These are phyloP conservation scores for Oncorhynchus mykiss DNA, from an alignment of 2,113 vertebrate genomes.

Conservation along the genomic window DNA sequence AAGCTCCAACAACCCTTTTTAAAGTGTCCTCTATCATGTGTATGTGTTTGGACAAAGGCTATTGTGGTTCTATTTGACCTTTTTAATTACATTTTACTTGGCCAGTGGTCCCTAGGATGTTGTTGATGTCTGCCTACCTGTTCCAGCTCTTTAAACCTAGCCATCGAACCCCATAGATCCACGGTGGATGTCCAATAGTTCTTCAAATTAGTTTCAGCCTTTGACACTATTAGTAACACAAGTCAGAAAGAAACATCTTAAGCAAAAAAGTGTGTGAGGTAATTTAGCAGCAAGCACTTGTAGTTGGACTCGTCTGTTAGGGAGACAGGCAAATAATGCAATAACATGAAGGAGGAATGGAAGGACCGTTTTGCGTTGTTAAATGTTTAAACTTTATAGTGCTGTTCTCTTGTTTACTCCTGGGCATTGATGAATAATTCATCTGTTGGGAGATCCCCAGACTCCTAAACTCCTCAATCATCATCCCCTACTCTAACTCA, in stretches of 20 bases:
- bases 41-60: conserved; percentile 34
- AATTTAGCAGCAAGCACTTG: conserved; percentile 30
- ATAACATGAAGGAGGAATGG: conserved; percentile 37
- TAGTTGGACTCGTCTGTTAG: neutral
- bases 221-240: conserved; percentile 30
- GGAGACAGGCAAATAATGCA: conserved; percentile 49
- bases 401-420: conserved; percentile 19
- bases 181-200: conserved; percentile 3
- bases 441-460: neutral
- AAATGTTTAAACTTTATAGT: conserved; percentile 27
- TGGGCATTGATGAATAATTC: neutral
- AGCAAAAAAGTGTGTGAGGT: conserved; percentile 40
- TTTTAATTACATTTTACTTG: conserved; percentile 34
- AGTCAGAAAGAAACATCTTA: conserved; percentile 34
- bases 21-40: conserved; percentile 19
- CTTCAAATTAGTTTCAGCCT: conserved; percentile 32
- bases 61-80: conserved; percentile 41
- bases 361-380: conserved; percentile 37
- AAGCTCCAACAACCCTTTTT: conserved; percentile 44
- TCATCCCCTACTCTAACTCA: neutral
- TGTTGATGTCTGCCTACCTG: conserved; percentile 24
- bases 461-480: neutral
- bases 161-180: conserved; percentile 7
- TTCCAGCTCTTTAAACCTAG: neutral
- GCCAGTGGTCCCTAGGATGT: conserved; percentile 16